Evolutionary conservation across 2,797 vertebrate species (phyloP).

Genomic region (Arctocebus calabarensis): DNA sequence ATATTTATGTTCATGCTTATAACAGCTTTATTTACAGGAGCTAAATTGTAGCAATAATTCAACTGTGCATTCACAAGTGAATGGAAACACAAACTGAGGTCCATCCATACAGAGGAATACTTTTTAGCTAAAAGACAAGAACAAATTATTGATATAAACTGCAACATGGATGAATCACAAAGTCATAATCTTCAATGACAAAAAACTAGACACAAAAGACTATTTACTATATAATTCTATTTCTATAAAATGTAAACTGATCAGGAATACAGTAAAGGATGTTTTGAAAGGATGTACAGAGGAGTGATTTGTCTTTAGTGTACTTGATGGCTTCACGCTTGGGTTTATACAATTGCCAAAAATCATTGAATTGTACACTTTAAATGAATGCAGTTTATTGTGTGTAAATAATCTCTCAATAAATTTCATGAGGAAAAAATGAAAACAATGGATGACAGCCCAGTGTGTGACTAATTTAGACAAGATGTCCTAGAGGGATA

Average conservation of each 20-base stretch:
- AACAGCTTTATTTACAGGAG: not conserved
- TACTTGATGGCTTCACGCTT: not conserved
- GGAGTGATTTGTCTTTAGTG: not conserved
- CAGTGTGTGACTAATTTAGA: not conserved
- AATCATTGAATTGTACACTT: not conserved
- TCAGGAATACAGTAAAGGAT: not conserved
- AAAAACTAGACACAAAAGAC: not conserved
- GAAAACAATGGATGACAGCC: not conserved
- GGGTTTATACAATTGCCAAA: not conserved
- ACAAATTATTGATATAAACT: not conserved
- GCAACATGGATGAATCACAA: not conserved
- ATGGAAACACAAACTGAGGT: not conserved
- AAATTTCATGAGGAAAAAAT: slow-evolving; percentile 13
- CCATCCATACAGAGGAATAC: not conserved
- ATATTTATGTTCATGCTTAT: not conserved
- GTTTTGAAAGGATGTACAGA: not conserved
- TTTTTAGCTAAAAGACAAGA: not conserved
- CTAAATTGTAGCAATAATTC: not conserved
- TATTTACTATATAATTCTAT: not conserved
- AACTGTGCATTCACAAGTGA: not conserved
- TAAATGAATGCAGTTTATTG: not conserved
- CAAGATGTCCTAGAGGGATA: not conserved
- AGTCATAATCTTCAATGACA: not conserved
- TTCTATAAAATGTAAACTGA: not conserved
- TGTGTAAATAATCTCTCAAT: not conserved